A percentile compares a stretch with the other conserved stretches of the same genome.
phyloP scores from a whole-genome alignment of 2,888 invertebrate genomes.

The Cecidostiba fungosa region DNA sequence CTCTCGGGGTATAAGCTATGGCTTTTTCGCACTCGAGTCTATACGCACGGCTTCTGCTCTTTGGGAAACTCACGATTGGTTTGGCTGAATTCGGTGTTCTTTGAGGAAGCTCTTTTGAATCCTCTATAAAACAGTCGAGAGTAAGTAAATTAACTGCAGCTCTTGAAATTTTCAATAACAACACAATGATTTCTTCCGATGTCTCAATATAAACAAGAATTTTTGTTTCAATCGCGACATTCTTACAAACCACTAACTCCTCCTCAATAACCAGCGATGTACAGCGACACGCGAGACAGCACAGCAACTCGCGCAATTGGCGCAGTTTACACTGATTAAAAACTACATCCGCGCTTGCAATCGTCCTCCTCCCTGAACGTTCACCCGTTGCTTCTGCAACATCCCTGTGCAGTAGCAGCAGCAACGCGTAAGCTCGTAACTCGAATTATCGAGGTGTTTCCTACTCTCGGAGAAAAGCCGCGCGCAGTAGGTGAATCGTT shows the following conservation, averaged over 20 bases:
- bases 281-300: background rate
- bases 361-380: background rate
- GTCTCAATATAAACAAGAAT: no score
- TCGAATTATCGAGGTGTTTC: conserved; percentile 60
- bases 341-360: conserved; percentile 45
- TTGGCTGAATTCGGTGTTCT: background rate
- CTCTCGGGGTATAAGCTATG: background rate
- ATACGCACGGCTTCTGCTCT: background rate
- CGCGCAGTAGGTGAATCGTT: conserved; percentile 5
- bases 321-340: conserved; percentile 57
- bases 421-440: conserved; percentile 52
- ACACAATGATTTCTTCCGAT: no score
- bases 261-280: background rate
- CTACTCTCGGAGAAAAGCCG: background rate
- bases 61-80: background rate
- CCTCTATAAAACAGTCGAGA: no score
- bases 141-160: no score
- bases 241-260: background rate
- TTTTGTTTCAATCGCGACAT: background rate
- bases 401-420: background rate
- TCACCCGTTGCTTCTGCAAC: background rate
- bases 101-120: background rate
- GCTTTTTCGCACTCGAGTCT: background rate
- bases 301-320: conserved; percentile 37
- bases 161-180: no score